phyloP scores from a whole-genome alignment of 2,888 invertebrate genomes.

The Rhingia campestris region DNA sequence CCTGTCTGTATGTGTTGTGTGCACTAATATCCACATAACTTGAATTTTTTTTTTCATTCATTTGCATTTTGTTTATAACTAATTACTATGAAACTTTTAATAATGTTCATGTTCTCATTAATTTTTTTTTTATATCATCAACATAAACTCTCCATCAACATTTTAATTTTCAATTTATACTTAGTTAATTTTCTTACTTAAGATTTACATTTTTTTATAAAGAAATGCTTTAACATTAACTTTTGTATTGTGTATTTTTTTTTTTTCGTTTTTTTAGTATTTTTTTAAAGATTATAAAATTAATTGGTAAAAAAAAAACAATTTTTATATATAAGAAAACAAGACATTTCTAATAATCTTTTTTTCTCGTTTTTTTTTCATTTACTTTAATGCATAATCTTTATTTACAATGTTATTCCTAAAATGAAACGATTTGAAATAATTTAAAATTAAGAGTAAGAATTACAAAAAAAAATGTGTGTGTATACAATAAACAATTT shows the following conservation, averaged over 20 bases:
- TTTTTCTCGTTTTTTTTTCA: constrained; percentile 53
- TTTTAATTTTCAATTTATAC: neutral
- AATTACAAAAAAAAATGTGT: constrained; percentile 26
- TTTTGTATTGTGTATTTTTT: constrained; percentile 41
- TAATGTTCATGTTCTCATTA: constrained; percentile 27
- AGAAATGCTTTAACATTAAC: constrained; percentile 73
- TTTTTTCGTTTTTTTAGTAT: constrained; percentile 31
- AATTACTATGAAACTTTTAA: constrained; percentile 71
- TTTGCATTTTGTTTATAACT: constrained; percentile 58
- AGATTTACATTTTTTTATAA: constrained; percentile 65
- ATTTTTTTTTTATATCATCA: constrained; percentile 24
- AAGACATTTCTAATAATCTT: constrained; percentile 75
- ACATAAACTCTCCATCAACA: constrained; percentile 12
- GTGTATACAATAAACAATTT: constrained; percentile 10
- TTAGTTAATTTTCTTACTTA: constrained; percentile 52
- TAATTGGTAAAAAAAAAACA: constrained; percentile 70
- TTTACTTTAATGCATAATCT: constrained; percentile 59
- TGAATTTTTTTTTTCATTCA: constrained; percentile 12
- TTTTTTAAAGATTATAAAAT: constrained; percentile 63
- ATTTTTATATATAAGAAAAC: constrained; percentile 67
- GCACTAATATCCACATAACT: constrained; percentile 64
- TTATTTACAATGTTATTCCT: constrained; percentile 67
- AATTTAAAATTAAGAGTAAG: constrained; percentile 60
- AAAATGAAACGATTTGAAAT: constrained; percentile 58
- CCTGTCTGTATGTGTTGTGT: constrained; percentile 36